Evolutionary conservation across 2,888 invertebrate genomes (phyloP), one percentile per base, ranked within the genome.

Genomic region (Amphipoea lucens): DNA sequence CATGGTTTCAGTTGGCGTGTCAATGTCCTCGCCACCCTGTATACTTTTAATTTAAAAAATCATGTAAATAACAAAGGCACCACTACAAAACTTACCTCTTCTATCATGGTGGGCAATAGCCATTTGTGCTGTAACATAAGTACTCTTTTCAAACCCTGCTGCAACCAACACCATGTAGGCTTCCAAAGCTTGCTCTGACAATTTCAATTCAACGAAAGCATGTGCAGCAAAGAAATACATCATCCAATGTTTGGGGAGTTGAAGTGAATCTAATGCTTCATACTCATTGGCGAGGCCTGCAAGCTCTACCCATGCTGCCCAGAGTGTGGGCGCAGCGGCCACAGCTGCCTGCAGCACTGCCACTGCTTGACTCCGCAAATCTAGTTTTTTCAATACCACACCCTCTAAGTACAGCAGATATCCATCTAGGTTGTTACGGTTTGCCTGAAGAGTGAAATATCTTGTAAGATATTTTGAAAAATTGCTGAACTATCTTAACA

Each of bases 301-400:
- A 23, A 99, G 96, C 94, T 99, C 99, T 60, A 99, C 97, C 99
- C 99, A 99, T 0, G 99, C 98, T 66, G 99, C 98, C 99, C 99
- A 99, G 82, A 99, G 97, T 91, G 98, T 98, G 0, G 99, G 99
- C 76, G 98, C 98, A 66, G 97, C 97, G 80, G 98, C 97, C 20
- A 99, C 97, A 0, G 99, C 97, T 90, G 98, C 98, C 40, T 98
- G 97, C 66, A 99, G 97, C 71, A 98, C 97, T 87, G 98, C 98
- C 45, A 98, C 97, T 0, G 99, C 99, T 90, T 98, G 98, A 83
- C 93, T 97, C 72, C 98, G 97, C 23, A 99, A 96, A 91, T 99
- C 98, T 76, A 99, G 94, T 92, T 99, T 98, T 91, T 99, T 98
- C 71, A 99, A 95, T 3, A 99, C 98, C 9, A 99, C 98, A 23